A percentile compares a stretch with the other conserved stretches of the same genome.
Conservation (phyloP, 2,888 invertebrate genomes). For the Diplolepis rosae region DNA sequence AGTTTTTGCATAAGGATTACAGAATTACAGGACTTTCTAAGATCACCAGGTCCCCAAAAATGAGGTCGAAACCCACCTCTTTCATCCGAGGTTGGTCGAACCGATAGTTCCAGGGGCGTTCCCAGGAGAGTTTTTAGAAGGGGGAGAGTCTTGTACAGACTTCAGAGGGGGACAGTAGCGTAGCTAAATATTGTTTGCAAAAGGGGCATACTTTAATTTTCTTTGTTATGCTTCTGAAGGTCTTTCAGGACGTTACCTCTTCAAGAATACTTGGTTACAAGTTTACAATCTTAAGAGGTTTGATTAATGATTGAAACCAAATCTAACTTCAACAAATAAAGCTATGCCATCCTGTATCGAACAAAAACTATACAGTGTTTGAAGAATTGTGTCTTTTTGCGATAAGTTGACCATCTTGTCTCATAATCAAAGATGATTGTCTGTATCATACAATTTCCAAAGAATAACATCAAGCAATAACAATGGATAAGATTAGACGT, state of each 20-base stretch:
- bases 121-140: conserved; percentile 21
- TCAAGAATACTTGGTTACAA: background rate
- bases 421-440: background rate
- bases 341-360: no score
- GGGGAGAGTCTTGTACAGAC: background rate
- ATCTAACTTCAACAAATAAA: no score
- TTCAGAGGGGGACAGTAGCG: conserved; percentile 23
- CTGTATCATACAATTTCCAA: background rate
- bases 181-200: conserved; percentile 8
- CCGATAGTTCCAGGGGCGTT: conserved; percentile 24
- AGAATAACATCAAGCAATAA: background rate
- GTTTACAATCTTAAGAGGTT: no score
- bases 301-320: no score
- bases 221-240: background rate
- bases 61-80: conserved; percentile 27
- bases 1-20: background rate
- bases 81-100: conserved; percentile 21
- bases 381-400: background rate
- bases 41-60: conserved; percentile 5
- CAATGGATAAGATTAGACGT: background rate
- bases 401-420: no score
- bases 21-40: background rate
- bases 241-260: background rate
- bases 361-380: no score
- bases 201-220: background rate